Evolutionary conservation across 2,797 vertebrate species (phyloP), one percentile per base, ranked within the genome.

Genomic region (Pteronotus mesoamericanus): DNA sequence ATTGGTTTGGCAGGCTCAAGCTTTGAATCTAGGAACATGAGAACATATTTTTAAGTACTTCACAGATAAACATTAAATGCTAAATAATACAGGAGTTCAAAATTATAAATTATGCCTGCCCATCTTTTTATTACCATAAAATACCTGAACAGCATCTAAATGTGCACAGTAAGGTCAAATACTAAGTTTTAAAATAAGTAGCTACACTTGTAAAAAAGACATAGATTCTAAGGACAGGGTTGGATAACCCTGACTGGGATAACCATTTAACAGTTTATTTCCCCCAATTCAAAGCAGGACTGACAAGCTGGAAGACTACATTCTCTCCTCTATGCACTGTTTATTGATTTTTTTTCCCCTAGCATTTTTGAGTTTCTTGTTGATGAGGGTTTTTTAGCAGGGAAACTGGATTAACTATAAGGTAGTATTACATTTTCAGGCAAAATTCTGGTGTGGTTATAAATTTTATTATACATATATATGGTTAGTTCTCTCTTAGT

Each of bases 161-260:
- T 48, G 22, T 57, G 61, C 53, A 93, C 44, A 82, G 34, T 87
- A 66, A 87, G n/a, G 55, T n/a, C 46, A 93, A 84, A 79, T 51
- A 91, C 82, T 86, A 83, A 75, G 86, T 89, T 93, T 93, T 55
- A 77, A 69, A 95, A 64, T 93, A 87, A 92, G 68, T 24, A 90
- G 61, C 42, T 51, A 85, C 15, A 32, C 15, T 77, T 77, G 8
- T 66, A 90, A 39, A 24, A 93, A 71, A 90, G 34, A 69, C 1
- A 69, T 5, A 68, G 42, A 57, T 78, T 83, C 37, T 83, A 91
- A 79, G 32, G 71, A 86, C 11, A 82, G 14, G 39, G n/a, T 71
- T 51, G 22, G n/a, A 68, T 57, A 84, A 77, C 24, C 42, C 2
- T 94, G 57, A 80, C 2, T 44, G 19, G 26, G 39, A 34, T 44